Evolutionary conservation across 2,888 invertebrate species (phyloP).

Genomic region (Amblyteles armatorius): DNA sequence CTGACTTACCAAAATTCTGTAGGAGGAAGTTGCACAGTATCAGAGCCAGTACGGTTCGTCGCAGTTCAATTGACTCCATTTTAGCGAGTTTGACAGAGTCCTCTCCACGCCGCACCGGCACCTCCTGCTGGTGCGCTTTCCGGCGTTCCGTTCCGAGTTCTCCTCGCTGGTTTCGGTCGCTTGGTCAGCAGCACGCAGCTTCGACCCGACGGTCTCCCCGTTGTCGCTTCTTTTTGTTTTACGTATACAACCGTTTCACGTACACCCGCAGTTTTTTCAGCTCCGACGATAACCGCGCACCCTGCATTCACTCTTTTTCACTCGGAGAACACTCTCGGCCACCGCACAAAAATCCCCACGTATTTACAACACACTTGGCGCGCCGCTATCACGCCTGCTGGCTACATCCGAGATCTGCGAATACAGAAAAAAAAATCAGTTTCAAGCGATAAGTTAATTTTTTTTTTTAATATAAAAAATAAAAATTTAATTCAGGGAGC

Average conservation of each 20-base stretch:
- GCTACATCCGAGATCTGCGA: conserved; percentile 63
- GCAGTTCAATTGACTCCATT: conserved; percentile 78
- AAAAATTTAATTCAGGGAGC: background rate
- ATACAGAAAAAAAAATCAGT: conserved; percentile 46
- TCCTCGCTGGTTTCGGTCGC: conserved; percentile 26
- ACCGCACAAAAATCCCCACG: conserved; percentile 20
- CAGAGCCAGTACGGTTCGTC: conserved; percentile 76
- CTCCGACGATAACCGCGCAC: conserved; percentile 6
- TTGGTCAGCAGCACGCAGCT: conserved; percentile 45
- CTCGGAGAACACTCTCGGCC: background rate
- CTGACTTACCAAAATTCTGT: conserved; percentile 78
- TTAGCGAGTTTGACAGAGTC: conserved; percentile 47
- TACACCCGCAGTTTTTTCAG: background rate
- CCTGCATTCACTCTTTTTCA: conserved; percentile 10
- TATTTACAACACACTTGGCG: conserved; percentile 64
- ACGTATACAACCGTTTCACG: conserved; percentile 28
- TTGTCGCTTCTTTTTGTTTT: conserved; percentile 27
- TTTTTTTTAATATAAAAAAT: background rate
- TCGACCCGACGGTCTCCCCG: background rate
- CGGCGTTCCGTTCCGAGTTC: conserved; percentile 1
- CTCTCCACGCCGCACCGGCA: conserved; percentile 1
- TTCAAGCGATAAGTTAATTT: background rate
- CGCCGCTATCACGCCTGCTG: conserved; percentile 59
- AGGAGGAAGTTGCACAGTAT: conserved; percentile 77
- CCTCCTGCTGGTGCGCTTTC: conserved; percentile 6